Conservation (phyloP, 1,140 invertebrate species). For the Anastrepha obliqua region DNA sequence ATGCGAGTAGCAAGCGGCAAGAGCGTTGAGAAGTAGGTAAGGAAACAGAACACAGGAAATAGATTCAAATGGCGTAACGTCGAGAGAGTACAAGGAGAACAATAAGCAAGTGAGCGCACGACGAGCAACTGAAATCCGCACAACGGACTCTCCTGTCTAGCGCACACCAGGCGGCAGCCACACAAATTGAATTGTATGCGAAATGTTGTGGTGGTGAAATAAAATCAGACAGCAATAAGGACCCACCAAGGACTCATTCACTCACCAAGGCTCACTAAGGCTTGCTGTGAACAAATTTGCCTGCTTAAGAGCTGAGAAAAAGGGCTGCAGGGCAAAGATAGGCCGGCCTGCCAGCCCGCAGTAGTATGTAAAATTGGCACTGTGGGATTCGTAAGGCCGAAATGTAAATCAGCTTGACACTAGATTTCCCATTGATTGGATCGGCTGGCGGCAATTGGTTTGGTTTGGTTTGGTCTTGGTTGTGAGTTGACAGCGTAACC, state of each 20-base stretch:
- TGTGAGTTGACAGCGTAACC: conserved; percentile 11
- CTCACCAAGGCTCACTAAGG: background rate
- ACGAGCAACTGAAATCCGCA: background rate
- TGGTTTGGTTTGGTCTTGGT: background rate
- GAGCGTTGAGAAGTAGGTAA: background rate
- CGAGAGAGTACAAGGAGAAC: background rate
- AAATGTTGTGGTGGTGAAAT: conserved; percentile 38
- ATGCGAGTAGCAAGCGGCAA: background rate
- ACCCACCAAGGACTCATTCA: background rate
- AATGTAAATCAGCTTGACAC: conserved; percentile 39
- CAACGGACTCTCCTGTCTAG: background rate
- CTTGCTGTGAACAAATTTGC: background rate
- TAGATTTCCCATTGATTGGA: conserved; percentile 3
- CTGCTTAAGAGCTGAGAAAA: background rate
- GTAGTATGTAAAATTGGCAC: conserved; percentile 38
- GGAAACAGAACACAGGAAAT: conserved; percentile 14
- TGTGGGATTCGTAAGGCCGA: background rate
- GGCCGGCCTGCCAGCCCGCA: background rate
- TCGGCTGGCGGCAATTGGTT: background rate
- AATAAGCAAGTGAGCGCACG: conserved; percentile 7
- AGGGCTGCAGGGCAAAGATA: background rate
- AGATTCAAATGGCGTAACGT: background rate
- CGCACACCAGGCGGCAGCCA: background rate
- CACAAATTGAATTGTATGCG: background rate
- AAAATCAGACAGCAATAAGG: conserved; percentile 25